These are phyloP conservation scores for Tenodera sinensis DNA, from an alignment of 2,888 invertebrate genomes.

Conservation along the genomic window DNA sequence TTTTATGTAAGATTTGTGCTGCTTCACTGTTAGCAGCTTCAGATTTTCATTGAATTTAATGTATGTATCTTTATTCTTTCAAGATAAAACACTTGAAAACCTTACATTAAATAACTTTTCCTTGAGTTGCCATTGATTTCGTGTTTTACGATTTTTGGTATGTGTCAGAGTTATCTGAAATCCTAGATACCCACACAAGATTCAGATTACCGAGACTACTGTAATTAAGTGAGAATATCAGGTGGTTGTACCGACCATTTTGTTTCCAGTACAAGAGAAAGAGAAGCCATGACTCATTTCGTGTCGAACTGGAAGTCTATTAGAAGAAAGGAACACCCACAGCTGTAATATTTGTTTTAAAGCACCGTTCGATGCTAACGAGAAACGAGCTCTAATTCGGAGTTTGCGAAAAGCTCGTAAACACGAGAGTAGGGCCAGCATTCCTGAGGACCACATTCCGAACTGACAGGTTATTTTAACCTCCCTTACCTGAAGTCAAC, in stretches of 20 bases:
- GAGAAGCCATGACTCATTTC: neutral
- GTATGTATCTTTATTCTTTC: no score
- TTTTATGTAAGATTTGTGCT: no score
- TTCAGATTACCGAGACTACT: no score
- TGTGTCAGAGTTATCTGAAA: no score
- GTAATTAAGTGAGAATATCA: no score
- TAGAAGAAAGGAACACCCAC: neutral
- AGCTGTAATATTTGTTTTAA: neutral
- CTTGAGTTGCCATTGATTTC: no score
- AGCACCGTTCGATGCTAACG: neutral
- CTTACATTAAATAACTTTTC: no score
- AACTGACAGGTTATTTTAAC: neutral
- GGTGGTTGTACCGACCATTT: neutral
- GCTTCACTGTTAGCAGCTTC: no score
- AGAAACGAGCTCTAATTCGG: neutral
- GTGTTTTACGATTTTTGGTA: no score
- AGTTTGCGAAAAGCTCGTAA: neutral
- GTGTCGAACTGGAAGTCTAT: neutral
- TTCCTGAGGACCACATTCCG: neutral
- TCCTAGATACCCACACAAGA: no score
- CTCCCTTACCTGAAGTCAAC: neutral
- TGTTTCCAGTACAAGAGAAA: neutral
- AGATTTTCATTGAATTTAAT: no score
- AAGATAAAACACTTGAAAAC: no score
- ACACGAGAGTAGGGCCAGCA: neutral